Evolutionary conservation across 1,140 invertebrate genomes (phyloP), one percentile per base, ranked within the genome.

Genomic region (Drosophila yakuba): DNA sequence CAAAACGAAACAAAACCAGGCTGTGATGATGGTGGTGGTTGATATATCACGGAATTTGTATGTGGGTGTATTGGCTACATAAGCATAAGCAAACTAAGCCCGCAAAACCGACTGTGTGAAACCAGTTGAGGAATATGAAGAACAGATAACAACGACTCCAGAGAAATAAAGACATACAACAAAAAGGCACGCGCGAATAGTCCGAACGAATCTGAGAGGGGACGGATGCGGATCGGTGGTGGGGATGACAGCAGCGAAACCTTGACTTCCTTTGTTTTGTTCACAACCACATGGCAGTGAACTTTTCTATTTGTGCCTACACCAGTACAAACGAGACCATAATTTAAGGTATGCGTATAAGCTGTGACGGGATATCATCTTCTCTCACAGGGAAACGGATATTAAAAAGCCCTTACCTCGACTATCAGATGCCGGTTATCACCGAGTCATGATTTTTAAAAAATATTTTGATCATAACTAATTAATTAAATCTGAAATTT

Each of bases 101-200:
- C 51, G 48, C 35, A 44, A 23, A 28, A 14, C 39, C 39, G 67
- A 60, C 68, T 75, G 74, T 78, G 73, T 86, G 77, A 86, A 85
- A 86, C 82, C 82, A 86, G 82, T 86, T 86, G 66, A 86, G 63
- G 74, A 86, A 86, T 86, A 86, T 86, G 83, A 86, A 86, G 62
- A 86, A 88, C 78, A 86, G 83, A 86, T 86, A 86, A 86, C 78
- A 71, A 80, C 71, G 55, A 66, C 77, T 74, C 62, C 61, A 77
- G 38, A 86, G 64, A 86, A 88, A 86, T 82, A 88, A 86, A 86
- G 82, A 81, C 81, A 62, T 82, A 85, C 74, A 74, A 74, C 78
- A 78, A 78, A 74, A 84, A 66, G 68, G 68, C 82, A 81, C 78
- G 78, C 80, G 78, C 78, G 62, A 64, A 64, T 64, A 47, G 43